Conservation (phyloP, 2,113 vertebrate species). For the Periophthalmodon schlosseri region DNA sequence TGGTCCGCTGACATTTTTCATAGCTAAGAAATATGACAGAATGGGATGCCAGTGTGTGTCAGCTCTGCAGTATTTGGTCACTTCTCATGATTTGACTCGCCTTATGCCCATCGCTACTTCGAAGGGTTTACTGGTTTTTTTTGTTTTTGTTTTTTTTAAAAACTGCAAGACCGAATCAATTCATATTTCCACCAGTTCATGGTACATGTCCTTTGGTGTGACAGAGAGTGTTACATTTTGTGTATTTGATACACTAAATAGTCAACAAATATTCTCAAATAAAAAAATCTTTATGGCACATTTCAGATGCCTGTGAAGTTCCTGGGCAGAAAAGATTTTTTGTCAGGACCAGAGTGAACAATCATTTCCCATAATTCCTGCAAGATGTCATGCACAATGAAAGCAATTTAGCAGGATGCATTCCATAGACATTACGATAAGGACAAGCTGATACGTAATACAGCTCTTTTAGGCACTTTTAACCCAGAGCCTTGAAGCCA, state of each 20-base stretch:
- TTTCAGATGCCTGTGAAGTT: neutral
- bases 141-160: neutral
- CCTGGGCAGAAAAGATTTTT: neutral
- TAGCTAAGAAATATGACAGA: neutral
- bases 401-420: constrained; percentile 30
- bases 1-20: neutral
- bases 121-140: no score
- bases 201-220: neutral
- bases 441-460: constrained; percentile 5
- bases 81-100: no score
- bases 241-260: neutral
- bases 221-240: neutral
- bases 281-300: neutral
- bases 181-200: neutral
- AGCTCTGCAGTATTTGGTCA: neutral
- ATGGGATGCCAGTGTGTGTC: neutral
- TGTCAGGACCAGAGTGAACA: constrained; percentile 10
- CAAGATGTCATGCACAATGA: constrained; percentile 38
- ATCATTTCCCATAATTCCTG: constrained; percentile 17
- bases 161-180: neutral
- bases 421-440: constrained; percentile 39
- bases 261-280: neutral
- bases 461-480: constrained; percentile 16
- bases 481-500: constrained; percentile 32
- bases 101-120: no score